Evolutionary conservation across 2,113 vertebrate species (phyloP).

Genomic region (Etheostoma cragini): DNA sequence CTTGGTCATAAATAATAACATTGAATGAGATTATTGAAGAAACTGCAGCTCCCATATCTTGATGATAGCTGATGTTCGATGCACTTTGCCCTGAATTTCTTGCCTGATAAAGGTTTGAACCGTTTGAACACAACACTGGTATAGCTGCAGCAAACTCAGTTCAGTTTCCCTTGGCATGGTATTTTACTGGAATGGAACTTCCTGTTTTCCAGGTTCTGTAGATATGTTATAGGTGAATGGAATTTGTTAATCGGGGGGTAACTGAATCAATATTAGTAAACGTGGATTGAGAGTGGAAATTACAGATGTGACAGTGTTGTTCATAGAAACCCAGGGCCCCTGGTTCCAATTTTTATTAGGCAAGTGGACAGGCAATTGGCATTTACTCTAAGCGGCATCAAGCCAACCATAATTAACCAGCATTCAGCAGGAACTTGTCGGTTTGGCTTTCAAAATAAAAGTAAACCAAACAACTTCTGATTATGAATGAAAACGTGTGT

Average conservation of each 20-base stretch:
- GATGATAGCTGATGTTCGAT: constrained; percentile 25
- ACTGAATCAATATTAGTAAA: constrained; percentile 51
- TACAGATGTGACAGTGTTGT: background rate
- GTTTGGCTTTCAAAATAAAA: constrained; percentile 41
- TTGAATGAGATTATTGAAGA: constrained; percentile 31
- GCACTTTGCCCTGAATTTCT: constrained; percentile 56
- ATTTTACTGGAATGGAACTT: constrained; percentile 1
- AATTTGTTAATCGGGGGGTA: constrained; percentile 19
- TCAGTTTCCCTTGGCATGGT: background rate
- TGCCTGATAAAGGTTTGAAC: constrained; percentile 11
- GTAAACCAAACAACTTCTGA: rapidly evolving
- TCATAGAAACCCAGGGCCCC: background rate
- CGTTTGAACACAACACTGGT: background rate
- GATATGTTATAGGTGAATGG: constrained; percentile 42
- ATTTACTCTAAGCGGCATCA: background rate
- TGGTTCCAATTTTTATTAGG: background rate
- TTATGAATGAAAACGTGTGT: background rate
- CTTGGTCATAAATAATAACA: background rate
- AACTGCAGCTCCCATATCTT: background rate
- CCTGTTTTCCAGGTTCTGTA: constrained; percentile 19
- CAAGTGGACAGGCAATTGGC: background rate
- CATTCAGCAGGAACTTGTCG: rapidly evolving
- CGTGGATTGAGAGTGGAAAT: background rate
- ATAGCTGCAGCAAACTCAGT: background rate
- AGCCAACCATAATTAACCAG: background rate